Conservation (phyloP, 2,888 invertebrate genomes). For the Sinelater perroti region DNA sequence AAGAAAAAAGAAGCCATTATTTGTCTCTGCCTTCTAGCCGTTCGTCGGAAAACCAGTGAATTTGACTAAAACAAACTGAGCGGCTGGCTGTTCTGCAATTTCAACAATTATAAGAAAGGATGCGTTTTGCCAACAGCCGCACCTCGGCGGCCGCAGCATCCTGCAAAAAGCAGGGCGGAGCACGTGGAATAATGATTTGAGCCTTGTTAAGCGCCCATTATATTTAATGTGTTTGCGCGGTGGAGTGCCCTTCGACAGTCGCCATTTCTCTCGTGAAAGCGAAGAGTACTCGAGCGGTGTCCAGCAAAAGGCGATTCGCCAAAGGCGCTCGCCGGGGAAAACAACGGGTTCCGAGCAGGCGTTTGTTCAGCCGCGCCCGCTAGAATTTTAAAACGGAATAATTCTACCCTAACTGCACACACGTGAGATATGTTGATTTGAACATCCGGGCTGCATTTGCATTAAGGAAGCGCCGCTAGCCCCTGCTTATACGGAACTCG, state of each 20-base stretch:
- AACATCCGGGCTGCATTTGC: too few relatives aligned
- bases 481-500: slow-evolving; percentile 6
- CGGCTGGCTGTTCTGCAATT: background rate
- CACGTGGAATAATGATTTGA: slow-evolving; percentile 11
- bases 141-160: background rate
- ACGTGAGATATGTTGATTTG: too few relatives aligned
- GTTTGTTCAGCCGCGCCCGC: slow-evolving; percentile 4
- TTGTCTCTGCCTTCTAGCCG: slow-evolving; percentile 41
- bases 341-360: slow-evolving; percentile 41
- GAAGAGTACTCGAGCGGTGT: slow-evolving; percentile 39
- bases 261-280: slow-evolving; percentile 42
- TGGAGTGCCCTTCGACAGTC: slow-evolving; percentile 34
- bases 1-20: slow-evolving; percentile 38
- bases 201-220: slow-evolving; percentile 15
- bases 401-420: too few relatives aligned
- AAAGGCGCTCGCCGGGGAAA: slow-evolving; percentile 40
- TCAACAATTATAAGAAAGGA: background rate
- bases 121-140: background rate
- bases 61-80: slow-evolving; percentile 11
- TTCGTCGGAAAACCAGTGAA: slow-evolving; percentile 25
- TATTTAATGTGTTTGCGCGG: slow-evolving; percentile 20
- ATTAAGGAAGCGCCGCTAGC: slow-evolving; percentile 1
- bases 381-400: too few relatives aligned
- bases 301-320: slow-evolving; percentile 39
- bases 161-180: background rate